These are phyloP conservation scores for Archegozetes longisetosus DNA, from an alignment of 1,140 invertebrate species.

Conservation along the genomic window DNA sequence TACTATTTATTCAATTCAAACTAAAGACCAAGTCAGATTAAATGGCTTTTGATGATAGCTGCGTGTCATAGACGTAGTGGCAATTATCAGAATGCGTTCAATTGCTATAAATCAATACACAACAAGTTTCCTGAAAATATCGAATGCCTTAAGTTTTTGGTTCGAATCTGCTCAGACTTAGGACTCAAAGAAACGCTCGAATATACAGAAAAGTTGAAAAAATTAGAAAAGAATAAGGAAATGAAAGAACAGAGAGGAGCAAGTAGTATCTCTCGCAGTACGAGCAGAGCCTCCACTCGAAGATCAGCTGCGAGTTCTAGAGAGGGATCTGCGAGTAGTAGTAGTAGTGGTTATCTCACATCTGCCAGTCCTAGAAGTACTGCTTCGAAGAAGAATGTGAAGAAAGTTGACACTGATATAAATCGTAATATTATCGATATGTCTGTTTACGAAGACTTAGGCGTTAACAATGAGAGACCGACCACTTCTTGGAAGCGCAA, in stretches of 20 bases:
- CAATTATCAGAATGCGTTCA: conserved; percentile 63
- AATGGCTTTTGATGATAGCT: conserved; percentile 68
- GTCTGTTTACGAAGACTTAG: conserved; percentile 1
- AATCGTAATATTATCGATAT: conserved; percentile 7
- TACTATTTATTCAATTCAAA: neutral
- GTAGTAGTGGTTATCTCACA: conserved; percentile 15
- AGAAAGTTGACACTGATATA: neutral
- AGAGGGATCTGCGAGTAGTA: conserved; percentile 13
- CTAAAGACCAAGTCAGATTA: conserved; percentile 51
- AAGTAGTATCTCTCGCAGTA: neutral
- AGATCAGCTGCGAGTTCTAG: conserved; percentile 1
- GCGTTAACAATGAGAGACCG: conserved; percentile 10
- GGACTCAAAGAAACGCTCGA: conserved; percentile 35
- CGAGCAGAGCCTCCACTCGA: neutral
- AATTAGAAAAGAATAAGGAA: conserved; percentile 62
- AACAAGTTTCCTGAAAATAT: conserved; percentile 64
- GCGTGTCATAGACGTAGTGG: conserved; percentile 63
- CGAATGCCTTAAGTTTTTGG: conserved; percentile 67
- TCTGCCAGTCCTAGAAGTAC: conserved; percentile 3
- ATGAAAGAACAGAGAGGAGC: conserved; percentile 31
- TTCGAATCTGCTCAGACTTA: conserved; percentile 60
- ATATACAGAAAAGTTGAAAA: conserved; percentile 60
- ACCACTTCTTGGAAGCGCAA: conserved; percentile 14
- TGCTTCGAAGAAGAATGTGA: neutral
- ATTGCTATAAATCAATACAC: conserved; percentile 59